Percentiles rank a stretch among this genome's conserved stretches.
phyloP scores from a whole-genome alignment of 1,140 invertebrate genomes.

The Drosophila neocordata region DNA sequence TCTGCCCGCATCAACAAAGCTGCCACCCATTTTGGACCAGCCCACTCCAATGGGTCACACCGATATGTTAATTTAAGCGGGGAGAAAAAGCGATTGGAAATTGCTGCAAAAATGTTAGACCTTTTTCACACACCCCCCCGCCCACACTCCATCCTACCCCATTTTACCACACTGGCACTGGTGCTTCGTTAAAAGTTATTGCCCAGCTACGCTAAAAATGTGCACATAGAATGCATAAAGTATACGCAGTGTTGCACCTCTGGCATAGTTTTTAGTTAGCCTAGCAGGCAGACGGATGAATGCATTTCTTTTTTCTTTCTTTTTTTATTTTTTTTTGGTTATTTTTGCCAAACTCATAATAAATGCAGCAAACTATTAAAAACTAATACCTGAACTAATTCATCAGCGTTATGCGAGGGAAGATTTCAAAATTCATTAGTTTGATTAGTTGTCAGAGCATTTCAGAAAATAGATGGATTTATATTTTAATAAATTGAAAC shows the following conservation, averaged over 20 bases:
- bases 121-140: background rate
- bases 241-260: constrained; percentile 5
- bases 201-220: background rate
- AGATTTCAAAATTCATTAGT: background rate
- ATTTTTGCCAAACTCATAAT: background rate
- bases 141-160: too few species aligned
- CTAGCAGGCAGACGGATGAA: too few species aligned
- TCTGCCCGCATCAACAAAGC: too few species aligned
- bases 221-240: background rate
- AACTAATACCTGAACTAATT: constrained; percentile 3
- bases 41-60: constrained; percentile 43
- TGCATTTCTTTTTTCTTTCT: background rate
- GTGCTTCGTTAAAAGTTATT: background rate
- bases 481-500: too few species aligned
- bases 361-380: constrained; percentile 7
- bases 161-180: too few species aligned
- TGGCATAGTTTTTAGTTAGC: constrained; percentile 5
- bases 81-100: constrained; percentile 28
- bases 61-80: constrained; percentile 54
- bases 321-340: background rate
- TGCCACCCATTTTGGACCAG: background rate
- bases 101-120: constrained; percentile 50
- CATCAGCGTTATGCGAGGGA: background rate
- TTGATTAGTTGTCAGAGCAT: too few species aligned
- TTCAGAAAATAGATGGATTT: too few species aligned